These are phyloP conservation scores for Drosophila trapezifrons DNA, from an alignment of 1,140 invertebrate species.

Conservation along the genomic window DNA sequence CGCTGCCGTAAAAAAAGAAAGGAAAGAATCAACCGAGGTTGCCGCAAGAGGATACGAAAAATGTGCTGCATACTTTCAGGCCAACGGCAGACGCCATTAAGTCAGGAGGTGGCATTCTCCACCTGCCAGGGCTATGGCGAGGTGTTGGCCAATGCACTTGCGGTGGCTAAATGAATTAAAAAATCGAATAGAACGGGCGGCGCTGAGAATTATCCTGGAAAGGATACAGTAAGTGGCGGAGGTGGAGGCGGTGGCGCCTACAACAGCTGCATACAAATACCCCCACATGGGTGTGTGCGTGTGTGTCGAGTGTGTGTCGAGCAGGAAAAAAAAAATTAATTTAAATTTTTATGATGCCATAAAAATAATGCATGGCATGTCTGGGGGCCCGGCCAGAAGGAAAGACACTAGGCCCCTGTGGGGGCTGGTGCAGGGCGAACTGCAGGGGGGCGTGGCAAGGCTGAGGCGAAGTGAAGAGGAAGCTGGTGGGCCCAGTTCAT, in stretches of 20 bases:
- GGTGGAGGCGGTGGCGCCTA: neutral
- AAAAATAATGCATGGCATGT: slow-evolving; percentile 76
- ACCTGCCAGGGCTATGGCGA: neutral
- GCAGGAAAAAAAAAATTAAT: slow-evolving; percentile 66
- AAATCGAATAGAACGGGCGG: slow-evolving; percentile 30
- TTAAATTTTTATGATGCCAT: slow-evolving; percentile 78
- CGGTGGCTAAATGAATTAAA: slow-evolving; percentile 37
- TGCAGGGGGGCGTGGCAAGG: slow-evolving; percentile 7
- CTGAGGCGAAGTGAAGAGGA: slow-evolving; percentile 40
- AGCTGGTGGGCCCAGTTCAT: slow-evolving; percentile 21
- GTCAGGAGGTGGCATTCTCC: slow-evolving; percentile 7
- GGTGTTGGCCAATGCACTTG: slow-evolving; percentile 57
- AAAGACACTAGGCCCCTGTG: neutral
- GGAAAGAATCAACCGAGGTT: neutral
- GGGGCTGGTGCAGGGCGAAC: neutral
- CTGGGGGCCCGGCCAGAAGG: slow-evolving; percentile 18
- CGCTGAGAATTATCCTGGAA: slow-evolving; percentile 44
- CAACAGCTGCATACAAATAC: slow-evolving; percentile 64
- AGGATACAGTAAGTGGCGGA: slow-evolving; percentile 37
- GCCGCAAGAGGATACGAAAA: slow-evolving; percentile 19
- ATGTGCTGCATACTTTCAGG: slow-evolving; percentile 46
- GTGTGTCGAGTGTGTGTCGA: slow-evolving; percentile 30
- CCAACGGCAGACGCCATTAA: slow-evolving; percentile 15
- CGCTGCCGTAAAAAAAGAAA: neutral
- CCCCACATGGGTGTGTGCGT: neutral